Base-by-base conservation (phyloP, 1,140 invertebrate species). In the Antheraea mylitta region DNA sequence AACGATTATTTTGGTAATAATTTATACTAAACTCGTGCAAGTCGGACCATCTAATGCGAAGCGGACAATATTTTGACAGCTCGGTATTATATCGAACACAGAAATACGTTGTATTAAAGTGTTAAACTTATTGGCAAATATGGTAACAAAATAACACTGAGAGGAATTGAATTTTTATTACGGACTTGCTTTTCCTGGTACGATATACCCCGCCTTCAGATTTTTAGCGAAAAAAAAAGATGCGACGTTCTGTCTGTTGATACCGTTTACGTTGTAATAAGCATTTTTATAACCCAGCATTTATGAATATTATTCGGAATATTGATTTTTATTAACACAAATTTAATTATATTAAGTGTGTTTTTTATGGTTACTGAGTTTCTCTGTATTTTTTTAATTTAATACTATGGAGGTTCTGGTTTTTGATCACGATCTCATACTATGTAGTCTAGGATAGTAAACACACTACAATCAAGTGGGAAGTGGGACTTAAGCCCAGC, bases 141-240 rank as follows among this genome's bases (percentile, higher is more conserved):
- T 13, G 0, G 8, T 42, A 42, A 42, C 11, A 42, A 42, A 30
- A 30, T 53, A 13, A 53, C 11, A 16, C 45, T 16, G 16, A 53
- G 11, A 53, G 45, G 45, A 53, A 53, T 53, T 53, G 45, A 53
- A 16, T 53, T 53, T 53, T 53, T 53, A 53, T 53, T 53, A 53
- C 16, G 45, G 45, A n/a, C 0, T n/a, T 53, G 13, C 9, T 53
- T 53, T 53, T 42, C 38, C 7, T 7, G 38, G 38, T 42, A 11
- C 38, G 38, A 42, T 42, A 42, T 38, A 9, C 37, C 9, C 37
- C 37, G 37, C 37, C 5, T 38, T 38, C 37, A 9, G 5, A 9
- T 42, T 42, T 7, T 8, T 8, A 42, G 38, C 7, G 16, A n/a
- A n/a, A 53, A 53, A 53, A 53, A 53, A 53, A 16, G 16, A 16